Evolutionary conservation across 2,113 vertebrate genomes (phyloP), one percentile per base, ranked within the genome.

Genomic region (Solenodon paradoxus): DNA sequence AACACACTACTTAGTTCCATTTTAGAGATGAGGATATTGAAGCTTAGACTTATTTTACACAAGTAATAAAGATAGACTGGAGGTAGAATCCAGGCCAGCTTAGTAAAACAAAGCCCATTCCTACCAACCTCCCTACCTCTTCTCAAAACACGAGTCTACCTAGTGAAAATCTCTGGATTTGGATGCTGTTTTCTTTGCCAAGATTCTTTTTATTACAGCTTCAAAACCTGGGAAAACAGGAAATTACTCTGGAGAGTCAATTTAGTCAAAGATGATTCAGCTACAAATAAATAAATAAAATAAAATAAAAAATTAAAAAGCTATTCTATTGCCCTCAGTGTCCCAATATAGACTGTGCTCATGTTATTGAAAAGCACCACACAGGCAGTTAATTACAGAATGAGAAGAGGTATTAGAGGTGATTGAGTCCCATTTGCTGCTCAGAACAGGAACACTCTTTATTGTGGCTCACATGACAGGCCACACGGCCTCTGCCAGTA

Each of bases 191-290:
- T 92, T 92, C 64, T 35, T 80, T 42, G 35, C 13, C 61, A 93
- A 86, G 5, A 80, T 75, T 68, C 49, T 78, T 89, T n/a, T 82
- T n/a, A 90, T 77, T 95, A 92, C 38, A 88, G 53, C 45, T 94
- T 88, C 24, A 32, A 72, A 90, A 94, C 24, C 32, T 88, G 7
- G 40, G 72, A 93, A 92, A 92, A 95, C 9, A 96, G 35, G 57
- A 95, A 90, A 84, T 66, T 90, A 88, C 26, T 95, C 61, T 72
- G 40, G 32, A 93, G 49, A 89, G 59, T 69, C 78, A 92, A 75
- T 77, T 77, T 90, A 45, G 49, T 90, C 47, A 93, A 95, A 95
- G 92, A 95, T 45, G 12, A 35, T 57, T 68, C 47, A 72, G 30
- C 82, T 80, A 57, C 20, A n/a, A n/a, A n/a, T n/a, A n/a, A n/a